Conservation (phyloP, 2,797 vertebrate species). For the Tarsius wallacei region DNA sequence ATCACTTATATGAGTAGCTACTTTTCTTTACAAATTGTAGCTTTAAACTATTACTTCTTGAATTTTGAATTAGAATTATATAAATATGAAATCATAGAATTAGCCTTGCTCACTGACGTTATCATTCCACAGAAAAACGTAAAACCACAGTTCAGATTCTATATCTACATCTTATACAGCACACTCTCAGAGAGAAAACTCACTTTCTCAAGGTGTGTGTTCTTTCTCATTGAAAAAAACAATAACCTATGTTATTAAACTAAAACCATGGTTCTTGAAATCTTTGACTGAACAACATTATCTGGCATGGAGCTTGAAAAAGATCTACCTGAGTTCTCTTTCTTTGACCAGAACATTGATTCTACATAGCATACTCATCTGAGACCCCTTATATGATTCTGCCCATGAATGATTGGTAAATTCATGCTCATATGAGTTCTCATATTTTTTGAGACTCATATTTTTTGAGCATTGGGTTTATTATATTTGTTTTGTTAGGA, state of each 20-base stretch:
- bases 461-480: background rate
- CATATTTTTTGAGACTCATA: background rate
- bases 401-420: background rate
- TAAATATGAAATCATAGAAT: background rate
- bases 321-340: background rate
- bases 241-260: background rate
- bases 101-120: background rate
- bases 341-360: background rate
- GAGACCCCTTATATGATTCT: background rate
- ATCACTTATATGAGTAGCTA: background rate
- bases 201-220: background rate
- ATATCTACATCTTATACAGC: background rate
- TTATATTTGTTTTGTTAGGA: background rate
- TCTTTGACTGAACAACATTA: background rate
- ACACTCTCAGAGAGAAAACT: background rate
- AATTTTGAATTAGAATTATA: background rate
- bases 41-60: background rate
- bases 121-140: background rate
- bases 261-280: background rate
- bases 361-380: background rate
- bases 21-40: background rate
- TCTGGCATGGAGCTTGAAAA: background rate
- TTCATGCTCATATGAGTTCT: background rate
- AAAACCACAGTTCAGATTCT: background rate
- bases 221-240: background rate